Evolutionary conservation across 2,113 vertebrate genomes (phyloP).

Genomic region (Struthio camelus): DNA sequence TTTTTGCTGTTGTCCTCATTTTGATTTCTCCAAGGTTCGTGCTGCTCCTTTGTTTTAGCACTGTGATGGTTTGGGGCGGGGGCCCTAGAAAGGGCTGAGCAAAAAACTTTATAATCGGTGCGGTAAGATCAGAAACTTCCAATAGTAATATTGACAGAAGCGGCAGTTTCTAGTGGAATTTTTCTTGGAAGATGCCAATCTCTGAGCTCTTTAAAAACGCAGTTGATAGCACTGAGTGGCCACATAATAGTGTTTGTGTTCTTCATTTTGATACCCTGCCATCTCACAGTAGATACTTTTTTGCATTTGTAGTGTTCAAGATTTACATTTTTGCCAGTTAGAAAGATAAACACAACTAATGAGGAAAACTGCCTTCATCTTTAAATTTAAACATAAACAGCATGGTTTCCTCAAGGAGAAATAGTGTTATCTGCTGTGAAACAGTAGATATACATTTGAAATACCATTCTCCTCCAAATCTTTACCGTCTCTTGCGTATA

Average conservation of each 20-base stretch:
- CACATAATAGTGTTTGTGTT: background rate
- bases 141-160: background rate
- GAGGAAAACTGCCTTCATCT: too few relatives aligned
- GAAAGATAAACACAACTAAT: background rate
- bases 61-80: background rate
- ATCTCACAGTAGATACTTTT: background rate
- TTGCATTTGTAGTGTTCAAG: background rate
- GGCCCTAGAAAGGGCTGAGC: background rate
- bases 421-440: background rate
- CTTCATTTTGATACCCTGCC: background rate
- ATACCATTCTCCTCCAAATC: background rate
- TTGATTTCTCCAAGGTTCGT: background rate
- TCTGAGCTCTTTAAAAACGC: background rate
- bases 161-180: background rate
- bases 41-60: background rate
- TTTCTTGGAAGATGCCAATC: background rate
- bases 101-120: background rate
- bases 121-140: background rate
- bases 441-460: background rate
- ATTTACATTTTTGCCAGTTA: background rate
- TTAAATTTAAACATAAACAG: background rate
- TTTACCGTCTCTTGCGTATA: fast-evolving
- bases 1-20: background rate
- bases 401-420: background rate
- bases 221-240: background rate